Conservation (phyloP, 2,888 invertebrate genomes). For the Trimorus sp. region DNA sequence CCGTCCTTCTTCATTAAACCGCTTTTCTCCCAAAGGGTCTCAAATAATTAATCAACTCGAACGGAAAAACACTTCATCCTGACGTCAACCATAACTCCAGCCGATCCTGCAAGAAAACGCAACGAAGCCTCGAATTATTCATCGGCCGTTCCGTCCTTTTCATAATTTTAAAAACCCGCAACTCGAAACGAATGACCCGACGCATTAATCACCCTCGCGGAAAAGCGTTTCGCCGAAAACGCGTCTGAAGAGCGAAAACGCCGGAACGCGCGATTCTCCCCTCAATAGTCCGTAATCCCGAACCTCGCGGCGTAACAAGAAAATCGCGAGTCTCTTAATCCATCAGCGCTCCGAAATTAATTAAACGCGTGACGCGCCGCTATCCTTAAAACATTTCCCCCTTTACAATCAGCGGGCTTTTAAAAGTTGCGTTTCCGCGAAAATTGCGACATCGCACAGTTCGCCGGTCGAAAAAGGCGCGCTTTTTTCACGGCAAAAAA, state of each 20-base stretch:
- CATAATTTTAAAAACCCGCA: neutral
- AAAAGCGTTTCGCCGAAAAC: neutral
- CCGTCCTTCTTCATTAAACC: too few species aligned
- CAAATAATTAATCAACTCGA: too few species aligned
- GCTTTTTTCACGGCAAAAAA: conserved; percentile 18
- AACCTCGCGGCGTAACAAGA: conserved; percentile 19
- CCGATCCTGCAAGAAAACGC: too few species aligned
- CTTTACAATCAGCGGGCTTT: conserved; percentile 30
- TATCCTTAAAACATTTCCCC: conserved; percentile 27
- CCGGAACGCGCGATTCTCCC: conserved; percentile 9
- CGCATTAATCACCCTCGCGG: neutral
- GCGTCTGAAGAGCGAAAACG: neutral
- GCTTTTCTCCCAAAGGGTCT: too few species aligned
- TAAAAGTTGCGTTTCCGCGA: conserved; percentile 29
- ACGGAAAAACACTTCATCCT: too few species aligned
- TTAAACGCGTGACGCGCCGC: conserved; percentile 31
- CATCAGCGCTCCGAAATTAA: conserved; percentile 40
- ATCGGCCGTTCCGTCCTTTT: too few species aligned
- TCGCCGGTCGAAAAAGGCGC: neutral
- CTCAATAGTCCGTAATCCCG: conserved; percentile 29
- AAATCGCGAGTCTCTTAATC: conserved; percentile 46
- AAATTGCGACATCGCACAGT: conserved; percentile 1
- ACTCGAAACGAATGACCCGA: conserved; percentile 1
- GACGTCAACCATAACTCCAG: too few species aligned
- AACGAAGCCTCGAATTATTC: too few species aligned